Base-by-base conservation (phyloP, 2,113 vertebrate species). In the Trinectes maculatus region DNA sequence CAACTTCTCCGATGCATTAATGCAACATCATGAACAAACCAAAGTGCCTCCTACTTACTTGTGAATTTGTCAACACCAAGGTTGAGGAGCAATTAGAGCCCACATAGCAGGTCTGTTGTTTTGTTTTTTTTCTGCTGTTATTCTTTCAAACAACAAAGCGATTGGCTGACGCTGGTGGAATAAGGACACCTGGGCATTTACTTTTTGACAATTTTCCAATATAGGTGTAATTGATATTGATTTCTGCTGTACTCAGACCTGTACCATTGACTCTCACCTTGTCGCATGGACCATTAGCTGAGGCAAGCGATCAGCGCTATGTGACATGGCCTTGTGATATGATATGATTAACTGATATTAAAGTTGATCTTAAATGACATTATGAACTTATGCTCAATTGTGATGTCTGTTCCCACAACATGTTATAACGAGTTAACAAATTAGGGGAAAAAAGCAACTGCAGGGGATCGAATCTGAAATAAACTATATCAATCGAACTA, bases 191-290 rank as follows among this genome's bases (percentile, higher is more conserved):
- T 79, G 79, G 59, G 79, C 57, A 61, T 91, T 85, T 74, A 74
- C 59, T 73, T 83, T 52, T 71, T 83, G 88, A 87, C 88, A 89
- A 76, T 76, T 90, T 74, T 89, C 78, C 80, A 5, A 90, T 91
- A 85, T 29, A 67, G 74, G 80, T 84, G 77, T 93, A 92, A 92
- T 90, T 89, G 87, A 91, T 92, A 92, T 91, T 71, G 90, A 92
- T 89, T 87, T 89, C 77, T 65, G 29, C 71, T 52, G 49, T 66
- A 68, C 51, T 65, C 75, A 74, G 80, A 64, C 51, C 53, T 77
- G 70, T 83, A 56, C 85, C 84, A 72, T 51, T 84, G 79, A 69
- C 70, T 92, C 81, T 83, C 71, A 83, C 73, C 84, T 80, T 86
- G 74, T 80, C 79, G 64, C 78, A 77, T 63, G 80, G 78, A 85